Conservation (phyloP, 2,113 vertebrate species). For the Rhea pennata region DNA sequence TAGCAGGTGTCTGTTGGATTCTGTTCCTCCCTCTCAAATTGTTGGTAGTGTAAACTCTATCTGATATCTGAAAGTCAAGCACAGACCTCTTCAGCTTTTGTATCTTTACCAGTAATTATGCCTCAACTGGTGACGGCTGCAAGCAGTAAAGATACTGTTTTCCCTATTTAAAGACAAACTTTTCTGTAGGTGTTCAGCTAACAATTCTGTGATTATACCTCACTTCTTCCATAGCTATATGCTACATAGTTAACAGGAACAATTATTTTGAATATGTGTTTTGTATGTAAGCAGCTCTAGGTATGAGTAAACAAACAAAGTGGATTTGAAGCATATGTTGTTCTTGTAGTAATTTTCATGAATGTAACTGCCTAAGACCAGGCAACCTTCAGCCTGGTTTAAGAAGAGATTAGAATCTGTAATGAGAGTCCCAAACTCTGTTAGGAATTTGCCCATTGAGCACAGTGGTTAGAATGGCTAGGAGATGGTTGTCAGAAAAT, state of each 20-base stretch:
- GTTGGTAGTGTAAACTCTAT: not conserved
- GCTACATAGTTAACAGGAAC: not conserved
- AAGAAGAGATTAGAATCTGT: not conserved
- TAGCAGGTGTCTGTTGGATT: not conserved
- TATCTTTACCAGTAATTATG: not conserved
- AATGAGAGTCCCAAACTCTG: not conserved
- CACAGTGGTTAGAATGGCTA: not conserved
- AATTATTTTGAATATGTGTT: not conserved
- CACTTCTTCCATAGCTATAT: not conserved
- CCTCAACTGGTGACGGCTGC: not conserved
- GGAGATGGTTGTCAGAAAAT: not conserved
- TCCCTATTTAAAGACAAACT: not conserved
- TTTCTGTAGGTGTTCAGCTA: not conserved
- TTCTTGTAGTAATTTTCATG: not conserved
- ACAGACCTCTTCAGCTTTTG: not conserved
- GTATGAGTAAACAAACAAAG: not conserved
- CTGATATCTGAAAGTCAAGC: not conserved
- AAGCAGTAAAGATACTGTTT: not conserved
- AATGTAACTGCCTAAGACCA: not conserved
- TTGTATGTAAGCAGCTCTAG: not conserved
- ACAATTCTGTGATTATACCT: not conserved
- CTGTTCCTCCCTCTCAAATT: not conserved
- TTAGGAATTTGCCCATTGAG: not conserved
- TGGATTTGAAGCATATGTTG: not conserved
- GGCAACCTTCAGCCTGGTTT: not conserved